Percentiles rank a stretch among this genome's conserved stretches.
Evolutionary conservation across 2,888 invertebrate species (phyloP).

Genomic region (Cancer borealis): DNA sequence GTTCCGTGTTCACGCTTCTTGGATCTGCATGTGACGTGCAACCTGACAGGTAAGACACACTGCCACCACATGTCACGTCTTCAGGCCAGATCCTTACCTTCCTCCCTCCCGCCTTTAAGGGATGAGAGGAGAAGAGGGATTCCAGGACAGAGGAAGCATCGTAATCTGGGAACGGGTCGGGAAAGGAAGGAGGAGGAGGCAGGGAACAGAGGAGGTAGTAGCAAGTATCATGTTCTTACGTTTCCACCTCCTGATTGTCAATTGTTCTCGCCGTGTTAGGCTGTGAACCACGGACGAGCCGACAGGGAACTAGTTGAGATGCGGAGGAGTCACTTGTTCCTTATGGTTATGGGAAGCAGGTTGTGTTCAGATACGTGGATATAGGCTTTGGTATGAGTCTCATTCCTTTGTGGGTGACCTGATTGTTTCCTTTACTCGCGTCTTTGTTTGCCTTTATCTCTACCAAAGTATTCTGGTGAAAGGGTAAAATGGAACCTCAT

Average conservation of each 20-base stretch:
- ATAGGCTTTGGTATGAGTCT: not conserved
- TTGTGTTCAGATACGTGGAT: not conserved
- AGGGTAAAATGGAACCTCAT: not conserved
- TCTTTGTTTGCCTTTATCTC: not conserved
- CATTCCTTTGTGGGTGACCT: not conserved
- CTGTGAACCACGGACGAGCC: not conserved
- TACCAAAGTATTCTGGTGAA: not conserved
- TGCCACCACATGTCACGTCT: too few species aligned
- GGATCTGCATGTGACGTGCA: too few species aligned
- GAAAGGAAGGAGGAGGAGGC: not conserved
- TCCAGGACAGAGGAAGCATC: not conserved
- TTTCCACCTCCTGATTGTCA: not conserved
- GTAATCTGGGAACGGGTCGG: not conserved
- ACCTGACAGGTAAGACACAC: too few species aligned
- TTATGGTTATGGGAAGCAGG: not conserved
- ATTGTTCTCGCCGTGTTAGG: conserved; percentile 7
- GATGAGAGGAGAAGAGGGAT: not conserved
- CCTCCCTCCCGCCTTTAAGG: too few species aligned
- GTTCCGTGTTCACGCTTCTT: too few species aligned
- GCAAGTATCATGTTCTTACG: conserved; percentile 5
- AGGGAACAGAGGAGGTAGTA: not conserved
- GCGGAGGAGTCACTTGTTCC: not conserved
- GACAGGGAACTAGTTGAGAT: not conserved
- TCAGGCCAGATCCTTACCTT: too few species aligned
- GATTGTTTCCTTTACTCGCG: not conserved